These are phyloP conservation scores for Thaumatotibia leucotreta DNA, from an alignment of 1,140 invertebrate genomes.

Conservation along the genomic window DNA sequence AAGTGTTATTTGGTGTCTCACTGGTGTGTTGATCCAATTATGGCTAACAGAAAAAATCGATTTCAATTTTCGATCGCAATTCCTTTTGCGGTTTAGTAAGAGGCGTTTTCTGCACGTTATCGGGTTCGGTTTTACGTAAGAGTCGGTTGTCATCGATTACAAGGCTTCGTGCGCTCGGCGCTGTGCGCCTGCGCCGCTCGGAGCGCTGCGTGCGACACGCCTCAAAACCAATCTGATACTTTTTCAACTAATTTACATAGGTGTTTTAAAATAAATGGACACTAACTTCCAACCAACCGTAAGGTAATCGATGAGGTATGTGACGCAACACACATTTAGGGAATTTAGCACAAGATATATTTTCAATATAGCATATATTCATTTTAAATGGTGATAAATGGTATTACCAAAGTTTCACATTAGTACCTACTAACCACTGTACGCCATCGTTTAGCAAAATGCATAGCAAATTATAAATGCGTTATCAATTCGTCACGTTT, in stretches of 20 bases:
- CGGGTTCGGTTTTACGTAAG: constrained; percentile 27
- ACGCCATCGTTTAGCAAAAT: too few relatives aligned
- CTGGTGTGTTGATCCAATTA: not conserved
- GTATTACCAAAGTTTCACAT: too few relatives aligned
- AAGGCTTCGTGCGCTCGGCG: constrained; percentile 20
- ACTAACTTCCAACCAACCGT: not conserved
- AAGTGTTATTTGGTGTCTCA: not conserved
- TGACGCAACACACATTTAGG: not conserved
- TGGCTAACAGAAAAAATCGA: not conserved
- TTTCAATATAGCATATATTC: too few relatives aligned
- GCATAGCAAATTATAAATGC: too few relatives aligned
- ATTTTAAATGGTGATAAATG: too few relatives aligned
- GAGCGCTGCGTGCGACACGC: constrained; percentile 8
- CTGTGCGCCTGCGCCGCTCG: constrained; percentile 12
- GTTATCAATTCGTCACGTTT: too few relatives aligned
- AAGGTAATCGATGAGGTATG: not conserved
- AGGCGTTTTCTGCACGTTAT: constrained; percentile 13
- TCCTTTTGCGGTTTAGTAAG: constrained; percentile 10
- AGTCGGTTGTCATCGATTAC: constrained; percentile 30
- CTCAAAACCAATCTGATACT: not conserved
- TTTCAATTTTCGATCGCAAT: constrained; percentile 12
- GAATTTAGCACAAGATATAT: too few relatives aligned
- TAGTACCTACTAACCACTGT: too few relatives aligned
- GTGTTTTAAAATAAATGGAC: not conserved
- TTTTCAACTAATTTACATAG: not conserved